Conservation (phyloP, 2,113 vertebrate genomes). For the Petromus typicus region DNA sequence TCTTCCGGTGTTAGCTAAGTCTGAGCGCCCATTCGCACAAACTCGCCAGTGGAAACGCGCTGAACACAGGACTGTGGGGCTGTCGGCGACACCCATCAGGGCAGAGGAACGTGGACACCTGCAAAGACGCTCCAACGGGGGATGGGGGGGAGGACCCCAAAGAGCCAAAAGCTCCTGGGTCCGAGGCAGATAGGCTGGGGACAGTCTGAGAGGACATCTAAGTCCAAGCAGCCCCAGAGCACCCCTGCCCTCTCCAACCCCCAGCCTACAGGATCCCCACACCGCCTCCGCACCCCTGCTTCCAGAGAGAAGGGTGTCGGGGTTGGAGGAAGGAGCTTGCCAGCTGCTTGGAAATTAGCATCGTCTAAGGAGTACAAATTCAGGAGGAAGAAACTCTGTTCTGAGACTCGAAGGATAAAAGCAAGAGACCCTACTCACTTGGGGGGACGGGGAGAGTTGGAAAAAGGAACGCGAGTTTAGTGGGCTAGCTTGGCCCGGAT, state of each 20-base stretch:
- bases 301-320: accelerated
- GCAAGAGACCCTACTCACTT: not conserved
- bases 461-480: not conserved
- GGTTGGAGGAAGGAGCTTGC: not conserved
- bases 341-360: not conserved
- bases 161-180: not conserved
- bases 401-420: not conserved
- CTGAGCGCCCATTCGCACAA: not conserved
- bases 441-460: not conserved
- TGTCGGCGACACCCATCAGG: not conserved
- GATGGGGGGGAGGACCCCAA: not conserved
- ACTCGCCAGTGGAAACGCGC: not conserved
- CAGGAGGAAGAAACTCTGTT: not conserved
- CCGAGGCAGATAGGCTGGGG: not conserved
- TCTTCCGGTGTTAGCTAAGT: not conserved
- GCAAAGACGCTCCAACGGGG: not conserved
- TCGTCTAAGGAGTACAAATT: not conserved
- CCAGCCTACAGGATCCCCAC: accelerated
- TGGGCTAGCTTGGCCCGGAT: not conserved
- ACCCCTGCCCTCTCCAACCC: not conserved
- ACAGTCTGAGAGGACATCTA: not conserved
- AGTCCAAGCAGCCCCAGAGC: not conserved
- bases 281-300: not conserved
- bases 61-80: not conserved
- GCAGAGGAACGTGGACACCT: not conserved